Conservation (phyloP, 1,140 invertebrate genomes). For the Steinernema feltiae region DNA sequence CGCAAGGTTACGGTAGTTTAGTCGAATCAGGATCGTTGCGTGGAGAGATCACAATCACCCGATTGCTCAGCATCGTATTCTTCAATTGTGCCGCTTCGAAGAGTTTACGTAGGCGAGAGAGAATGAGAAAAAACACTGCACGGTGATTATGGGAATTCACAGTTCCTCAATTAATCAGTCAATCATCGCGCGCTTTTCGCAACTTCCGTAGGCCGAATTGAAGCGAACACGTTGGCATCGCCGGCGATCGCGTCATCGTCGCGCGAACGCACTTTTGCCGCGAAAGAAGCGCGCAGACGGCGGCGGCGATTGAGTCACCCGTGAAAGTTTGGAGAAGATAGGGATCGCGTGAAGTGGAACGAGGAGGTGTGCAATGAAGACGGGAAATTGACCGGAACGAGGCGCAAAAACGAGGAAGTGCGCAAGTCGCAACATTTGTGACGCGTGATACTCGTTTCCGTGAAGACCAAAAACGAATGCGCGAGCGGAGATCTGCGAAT, state of each 20-base stretch:
- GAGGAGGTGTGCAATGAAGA: conserved; percentile 5
- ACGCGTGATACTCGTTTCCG: background rate
- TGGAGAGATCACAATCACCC: no score
- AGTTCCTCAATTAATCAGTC: background rate
- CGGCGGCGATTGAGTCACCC: background rate
- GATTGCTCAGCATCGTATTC: no score
- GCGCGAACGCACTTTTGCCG: no score
- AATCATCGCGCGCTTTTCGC: background rate
- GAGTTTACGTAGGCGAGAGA: no score
- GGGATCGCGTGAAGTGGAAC: background rate
- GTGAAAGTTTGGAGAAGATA: background rate
- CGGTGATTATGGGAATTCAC: background rate
- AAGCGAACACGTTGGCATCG: background rate
- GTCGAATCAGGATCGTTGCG: no score
- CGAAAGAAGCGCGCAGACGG: no score
- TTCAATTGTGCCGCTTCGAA: no score
- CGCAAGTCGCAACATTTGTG: background rate
- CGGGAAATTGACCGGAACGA: background rate
- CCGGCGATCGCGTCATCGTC: background rate
- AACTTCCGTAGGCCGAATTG: background rate
- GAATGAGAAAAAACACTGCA: no score
- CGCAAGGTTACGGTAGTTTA: no score
- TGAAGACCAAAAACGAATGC: no score
- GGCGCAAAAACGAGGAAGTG: conserved; percentile 4
- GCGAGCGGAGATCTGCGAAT: no score